These are phyloP conservation scores for Stenotaenia linearis DNA, from an alignment of 2,888 invertebrate genomes.

Conservation along the genomic window DNA sequence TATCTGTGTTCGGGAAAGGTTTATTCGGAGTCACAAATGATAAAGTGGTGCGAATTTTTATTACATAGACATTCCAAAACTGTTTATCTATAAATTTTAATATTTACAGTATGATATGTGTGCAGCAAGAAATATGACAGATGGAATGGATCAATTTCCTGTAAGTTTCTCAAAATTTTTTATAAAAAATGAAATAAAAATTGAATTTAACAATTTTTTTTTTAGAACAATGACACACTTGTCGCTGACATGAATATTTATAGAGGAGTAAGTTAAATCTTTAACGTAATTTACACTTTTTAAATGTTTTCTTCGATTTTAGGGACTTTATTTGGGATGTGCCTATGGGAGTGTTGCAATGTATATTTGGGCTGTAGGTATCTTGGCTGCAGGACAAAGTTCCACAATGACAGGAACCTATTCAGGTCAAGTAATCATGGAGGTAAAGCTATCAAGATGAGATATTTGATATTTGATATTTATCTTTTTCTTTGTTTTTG, in stretches of 20 bases:
- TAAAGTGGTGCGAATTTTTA: conserved; percentile 37
- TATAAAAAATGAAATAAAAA: neutral
- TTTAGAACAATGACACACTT: neutral
- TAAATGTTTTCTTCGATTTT: too few species aligned
- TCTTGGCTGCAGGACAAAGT: conserved; percentile 71
- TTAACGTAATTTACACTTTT: too few species aligned
- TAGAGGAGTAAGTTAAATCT: neutral
- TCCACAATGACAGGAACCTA: conserved; percentile 52
- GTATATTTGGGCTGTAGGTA: conserved; percentile 80
- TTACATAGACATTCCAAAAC: neutral
- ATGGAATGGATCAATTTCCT: neutral
- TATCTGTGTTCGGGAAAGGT: conserved; percentile 53
- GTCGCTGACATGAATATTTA: neutral
- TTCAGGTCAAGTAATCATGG: conserved; percentile 55
- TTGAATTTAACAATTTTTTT: neutral
- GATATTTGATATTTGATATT: neutral
- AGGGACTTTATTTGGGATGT: conserved; percentile 54
- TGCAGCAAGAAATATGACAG: neutral
- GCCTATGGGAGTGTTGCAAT: conserved; percentile 57
- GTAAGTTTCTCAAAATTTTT: neutral
- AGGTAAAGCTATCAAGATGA: conserved; percentile 44
- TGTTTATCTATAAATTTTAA: conserved; percentile 42
- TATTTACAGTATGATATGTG: conserved; percentile 30
- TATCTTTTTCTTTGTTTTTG: conserved; percentile 24
- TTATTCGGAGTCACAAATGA: conserved; percentile 47